phyloP scores from a whole-genome alignment of 2,797 vertebrate genomes.

The Coilia nasus region DNA sequence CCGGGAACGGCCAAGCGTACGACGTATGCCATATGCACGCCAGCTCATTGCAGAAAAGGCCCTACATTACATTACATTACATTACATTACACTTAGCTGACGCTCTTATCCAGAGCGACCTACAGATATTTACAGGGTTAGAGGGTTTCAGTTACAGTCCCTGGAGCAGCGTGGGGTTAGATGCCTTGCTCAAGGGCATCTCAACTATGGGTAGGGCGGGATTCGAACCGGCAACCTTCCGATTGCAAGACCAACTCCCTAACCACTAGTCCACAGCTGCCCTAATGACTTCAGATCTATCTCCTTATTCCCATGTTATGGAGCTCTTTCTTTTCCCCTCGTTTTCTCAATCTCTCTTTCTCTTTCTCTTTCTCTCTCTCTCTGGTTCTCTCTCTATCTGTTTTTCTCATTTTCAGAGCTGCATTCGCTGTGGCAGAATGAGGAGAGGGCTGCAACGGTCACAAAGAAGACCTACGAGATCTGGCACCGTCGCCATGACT shows the following conservation, averaged over 20 bases:
- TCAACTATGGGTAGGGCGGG: no score
- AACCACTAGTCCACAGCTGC: no score
- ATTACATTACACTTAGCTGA: no score
- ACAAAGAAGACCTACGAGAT: slow-evolving; percentile 99
- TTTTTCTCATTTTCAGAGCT: slow-evolving; percentile 74
- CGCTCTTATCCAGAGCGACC: no score
- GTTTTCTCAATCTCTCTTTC: background rate
- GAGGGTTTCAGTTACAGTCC: no score
- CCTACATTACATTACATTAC: no score
- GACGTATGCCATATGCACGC: background rate
- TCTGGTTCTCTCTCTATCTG: no score
- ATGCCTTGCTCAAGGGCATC: no score
- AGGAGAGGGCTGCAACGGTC: slow-evolving; percentile 94
- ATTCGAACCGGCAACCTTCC: no score
- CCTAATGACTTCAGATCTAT: background rate
- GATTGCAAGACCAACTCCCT: no score
- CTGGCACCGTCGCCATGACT: slow-evolving; percentile 97
- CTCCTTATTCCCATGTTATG: background rate
- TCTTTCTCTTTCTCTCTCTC: background rate
- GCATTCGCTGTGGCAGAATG: slow-evolving; percentile 97
- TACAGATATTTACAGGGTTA: no score
- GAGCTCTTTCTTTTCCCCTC: background rate
- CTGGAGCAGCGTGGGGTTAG: no score
- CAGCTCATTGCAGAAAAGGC: background rate
- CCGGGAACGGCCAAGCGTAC: background rate